A percentile compares a stretch with the other conserved stretches of the same genome.
Conservation (phyloP, 2,797 vertebrate species). For the Mionectes olivaceus region DNA sequence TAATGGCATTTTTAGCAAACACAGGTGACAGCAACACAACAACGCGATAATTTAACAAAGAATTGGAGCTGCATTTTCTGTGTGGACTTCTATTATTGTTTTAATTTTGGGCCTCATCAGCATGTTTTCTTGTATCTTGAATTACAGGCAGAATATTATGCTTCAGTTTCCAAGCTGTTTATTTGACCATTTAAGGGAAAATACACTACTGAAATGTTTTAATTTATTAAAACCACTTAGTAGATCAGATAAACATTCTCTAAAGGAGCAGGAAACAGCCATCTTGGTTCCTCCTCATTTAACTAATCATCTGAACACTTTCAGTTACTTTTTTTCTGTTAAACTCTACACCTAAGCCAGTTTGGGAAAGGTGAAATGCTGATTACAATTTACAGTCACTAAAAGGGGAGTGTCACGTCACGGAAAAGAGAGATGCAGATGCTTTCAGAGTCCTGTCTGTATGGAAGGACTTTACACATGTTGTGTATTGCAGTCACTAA, state of each 20-base stretch:
- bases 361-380: neutral
- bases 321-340: neutral
- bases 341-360: slow-evolving; percentile 13
- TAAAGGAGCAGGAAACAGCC: neutral
- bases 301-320: neutral
- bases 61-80: slow-evolving; percentile 20
- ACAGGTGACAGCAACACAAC: neutral
- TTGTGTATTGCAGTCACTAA: neutral
- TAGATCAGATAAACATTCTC: slow-evolving; percentile 2
- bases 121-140: neutral
- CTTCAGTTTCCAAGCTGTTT: slow-evolving; percentile 15
- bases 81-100: neutral
- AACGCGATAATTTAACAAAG: slow-evolving; percentile 6
- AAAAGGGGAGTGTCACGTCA: neutral
- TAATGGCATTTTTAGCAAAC: neutral
- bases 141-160: slow-evolving; percentile 14
- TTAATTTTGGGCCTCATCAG: slow-evolving; percentile 46
- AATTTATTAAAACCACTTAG: slow-evolving; percentile 1
- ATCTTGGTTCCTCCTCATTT: neutral
- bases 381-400: neutral
- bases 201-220: neutral
- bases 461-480: neutral
- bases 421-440: neutral
- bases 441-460: neutral
- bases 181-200: neutral